Evolutionary conservation across 1,140 invertebrate species (phyloP).

Genomic region (Yoshiicerus persimilis): DNA sequence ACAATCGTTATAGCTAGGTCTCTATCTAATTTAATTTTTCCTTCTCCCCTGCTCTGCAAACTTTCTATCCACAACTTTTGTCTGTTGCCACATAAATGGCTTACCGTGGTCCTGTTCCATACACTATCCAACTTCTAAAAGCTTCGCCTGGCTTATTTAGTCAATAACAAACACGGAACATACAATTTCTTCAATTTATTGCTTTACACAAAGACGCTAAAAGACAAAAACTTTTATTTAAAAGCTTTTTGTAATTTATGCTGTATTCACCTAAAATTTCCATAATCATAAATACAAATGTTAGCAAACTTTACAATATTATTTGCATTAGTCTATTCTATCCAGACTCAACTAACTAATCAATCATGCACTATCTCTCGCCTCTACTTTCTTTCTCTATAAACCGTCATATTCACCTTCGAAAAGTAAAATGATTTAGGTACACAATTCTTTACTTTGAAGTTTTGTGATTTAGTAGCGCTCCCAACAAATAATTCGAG

Average conservation of each 20-base stretch:
- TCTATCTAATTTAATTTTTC: not conserved
- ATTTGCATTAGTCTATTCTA: not conserved
- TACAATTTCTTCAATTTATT: not conserved
- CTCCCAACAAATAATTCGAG: not conserved
- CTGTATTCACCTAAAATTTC: not conserved
- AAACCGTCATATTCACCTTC: not conserved
- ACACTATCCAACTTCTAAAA: not conserved
- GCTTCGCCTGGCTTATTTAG: not conserved
- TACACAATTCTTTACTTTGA: not conserved
- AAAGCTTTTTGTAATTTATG: not conserved
- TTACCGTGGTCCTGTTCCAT: not conserved
- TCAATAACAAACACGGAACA: not conserved
- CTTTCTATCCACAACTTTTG: not conserved
- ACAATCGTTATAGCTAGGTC: not conserved
- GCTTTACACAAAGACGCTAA: not conserved
- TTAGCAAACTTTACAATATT: not conserved
- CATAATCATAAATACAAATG: constrained; percentile 1
- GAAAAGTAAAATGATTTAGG: not conserved
- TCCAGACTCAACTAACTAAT: not conserved
- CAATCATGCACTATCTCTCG: not conserved
- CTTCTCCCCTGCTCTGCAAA: not conserved
- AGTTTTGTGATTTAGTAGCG: not conserved
- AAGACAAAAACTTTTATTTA: not conserved
- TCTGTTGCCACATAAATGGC: not conserved
- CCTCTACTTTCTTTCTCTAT: not conserved